Evolutionary conservation across 64 coral and sea anemone genomes (phyloP).

Genomic region (Acropora tenuis): DNA sequence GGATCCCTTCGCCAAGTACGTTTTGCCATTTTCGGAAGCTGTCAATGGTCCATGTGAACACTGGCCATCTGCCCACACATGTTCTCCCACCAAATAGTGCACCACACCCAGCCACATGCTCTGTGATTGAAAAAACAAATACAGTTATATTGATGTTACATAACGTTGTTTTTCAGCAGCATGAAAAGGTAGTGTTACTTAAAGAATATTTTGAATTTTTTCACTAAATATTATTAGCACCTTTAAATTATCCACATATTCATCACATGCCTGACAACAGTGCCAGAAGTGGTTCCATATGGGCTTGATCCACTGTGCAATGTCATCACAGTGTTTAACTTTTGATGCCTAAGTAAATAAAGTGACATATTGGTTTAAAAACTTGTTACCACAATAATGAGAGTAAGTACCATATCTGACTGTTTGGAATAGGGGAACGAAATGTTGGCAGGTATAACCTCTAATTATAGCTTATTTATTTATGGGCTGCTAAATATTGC

Average conservation of each 20-base stretch:
- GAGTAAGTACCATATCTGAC: too few relatives aligned
- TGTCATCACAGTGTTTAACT: constrained; percentile 45
- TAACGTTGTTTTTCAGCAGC: too few relatives aligned
- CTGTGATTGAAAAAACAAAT: neutral
- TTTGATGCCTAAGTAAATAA: constrained; percentile 50
- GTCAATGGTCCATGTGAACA: neutral
- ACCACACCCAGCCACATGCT: constrained; percentile 58
- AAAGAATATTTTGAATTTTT: too few relatives aligned
- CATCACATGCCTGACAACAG: constrained; percentile 29
- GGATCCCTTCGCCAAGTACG: constrained; percentile 22
- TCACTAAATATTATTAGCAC: neutral
- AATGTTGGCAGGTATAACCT: too few relatives aligned
- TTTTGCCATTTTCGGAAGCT: constrained; percentile 9
- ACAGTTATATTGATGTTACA: too few relatives aligned
- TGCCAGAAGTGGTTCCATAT: constrained; percentile 72
- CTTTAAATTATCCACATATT: constrained; percentile 37
- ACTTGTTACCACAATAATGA: too few relatives aligned
- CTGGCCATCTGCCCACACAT: constrained; percentile 15
- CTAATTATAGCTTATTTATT: too few relatives aligned
- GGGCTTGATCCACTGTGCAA: constrained; percentile 39
- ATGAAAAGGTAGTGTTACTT: too few relatives aligned
- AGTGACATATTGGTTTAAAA: too few relatives aligned
- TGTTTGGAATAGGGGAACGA: too few relatives aligned
- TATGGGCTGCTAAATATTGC: too few relatives aligned
- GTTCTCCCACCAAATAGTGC: constrained; percentile 55